Evolutionary conservation across 2,113 vertebrate species (phyloP).

Genomic region (Herpetotheres cachinnans): DNA sequence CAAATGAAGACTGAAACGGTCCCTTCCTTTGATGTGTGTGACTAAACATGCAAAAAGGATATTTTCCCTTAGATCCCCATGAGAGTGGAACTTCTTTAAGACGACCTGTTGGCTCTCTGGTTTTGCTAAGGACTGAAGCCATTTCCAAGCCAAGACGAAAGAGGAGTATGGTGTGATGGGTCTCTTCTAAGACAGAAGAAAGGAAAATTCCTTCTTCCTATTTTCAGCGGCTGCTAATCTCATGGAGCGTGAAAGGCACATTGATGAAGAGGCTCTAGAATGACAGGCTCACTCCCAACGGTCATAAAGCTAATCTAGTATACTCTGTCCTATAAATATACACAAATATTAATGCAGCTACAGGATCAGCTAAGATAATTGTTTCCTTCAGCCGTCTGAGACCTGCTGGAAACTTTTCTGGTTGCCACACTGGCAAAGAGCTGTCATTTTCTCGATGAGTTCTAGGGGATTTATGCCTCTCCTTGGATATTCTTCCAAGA

Average conservation of each 20-base stretch:
- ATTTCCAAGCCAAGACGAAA: not conserved
- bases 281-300: not conserved
- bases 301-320: not conserved
- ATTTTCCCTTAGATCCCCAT: constrained; percentile 10
- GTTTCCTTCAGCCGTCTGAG: not conserved
- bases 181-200: constrained; percentile 7
- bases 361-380: not conserved
- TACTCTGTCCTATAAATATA: not conserved
- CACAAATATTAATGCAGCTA: not conserved
- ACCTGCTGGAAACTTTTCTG: not conserved
- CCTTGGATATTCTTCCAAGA: not conserved
- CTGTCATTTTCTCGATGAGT: not conserved
- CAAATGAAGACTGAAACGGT: constrained; percentile 33
- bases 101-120: constrained; percentile 61
- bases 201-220: constrained; percentile 36
- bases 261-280: constrained; percentile 14
- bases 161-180: not conserved
- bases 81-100: constrained; percentile 25
- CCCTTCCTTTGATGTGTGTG: constrained; percentile 64
- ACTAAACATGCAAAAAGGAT: constrained; percentile 55
- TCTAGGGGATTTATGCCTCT: not conserved
- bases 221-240: constrained; percentile 12
- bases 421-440: not conserved
- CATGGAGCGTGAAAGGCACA: constrained; percentile 53
- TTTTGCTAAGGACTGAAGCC: not conserved